phyloP scores from a whole-genome alignment of 2,888 invertebrate species.

The Agrotis clavis region DNA sequence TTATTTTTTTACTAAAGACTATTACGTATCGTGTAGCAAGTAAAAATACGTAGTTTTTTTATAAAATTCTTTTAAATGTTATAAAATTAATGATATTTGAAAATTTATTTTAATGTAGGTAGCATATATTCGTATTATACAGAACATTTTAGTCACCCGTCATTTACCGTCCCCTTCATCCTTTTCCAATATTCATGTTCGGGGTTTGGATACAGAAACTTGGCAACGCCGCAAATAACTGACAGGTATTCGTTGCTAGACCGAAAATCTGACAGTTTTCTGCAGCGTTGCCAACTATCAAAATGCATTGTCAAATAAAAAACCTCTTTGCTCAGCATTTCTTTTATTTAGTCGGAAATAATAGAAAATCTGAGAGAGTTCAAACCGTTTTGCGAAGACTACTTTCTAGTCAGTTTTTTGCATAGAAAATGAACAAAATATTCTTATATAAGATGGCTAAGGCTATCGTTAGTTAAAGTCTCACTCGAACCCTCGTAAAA shows the following conservation, averaged over 20 bases:
- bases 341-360: constrained; percentile 7
- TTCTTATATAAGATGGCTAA: constrained; percentile 43
- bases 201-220: not conserved
- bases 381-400: constrained; percentile 20
- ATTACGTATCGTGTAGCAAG: no score
- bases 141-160: not conserved
- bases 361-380: not conserved
- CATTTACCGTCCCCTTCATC: no score
- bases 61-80: no score
- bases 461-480: constrained; percentile 34
- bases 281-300: not conserved
- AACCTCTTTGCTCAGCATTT: constrained; percentile 9
- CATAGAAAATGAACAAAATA: constrained; percentile 24
- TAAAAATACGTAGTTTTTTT: no score
- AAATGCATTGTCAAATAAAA: not conserved
- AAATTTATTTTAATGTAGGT: no score
- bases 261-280: not conserved
- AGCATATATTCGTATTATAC: not conserved
- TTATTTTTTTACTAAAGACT: no score
- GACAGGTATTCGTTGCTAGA: not conserved
- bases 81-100: no score
- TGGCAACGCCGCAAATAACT: constrained; percentile 1
- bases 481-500: constrained; percentile 48
- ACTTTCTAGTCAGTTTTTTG: constrained; percentile 10
- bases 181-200: not conserved